Percentiles rank a stretch among this genome's conserved stretches.
phyloP scores from a whole-genome alignment of 2,888 invertebrate genomes.

The Drosophila nigricruria region DNA sequence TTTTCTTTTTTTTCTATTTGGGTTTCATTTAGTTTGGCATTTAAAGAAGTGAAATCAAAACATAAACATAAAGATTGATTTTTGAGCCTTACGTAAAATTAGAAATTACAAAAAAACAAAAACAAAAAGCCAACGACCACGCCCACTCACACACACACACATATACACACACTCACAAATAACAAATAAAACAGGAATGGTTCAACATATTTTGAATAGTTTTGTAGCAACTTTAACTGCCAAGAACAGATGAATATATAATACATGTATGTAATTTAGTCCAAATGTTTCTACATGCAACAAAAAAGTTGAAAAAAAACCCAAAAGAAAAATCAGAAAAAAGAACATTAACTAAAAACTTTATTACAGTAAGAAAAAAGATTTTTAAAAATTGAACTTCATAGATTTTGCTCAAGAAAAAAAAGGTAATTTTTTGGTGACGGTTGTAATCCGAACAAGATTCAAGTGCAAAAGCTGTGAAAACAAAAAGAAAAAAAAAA shows the following conservation, averaged over 20 bases:
- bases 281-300: conserved; percentile 52
- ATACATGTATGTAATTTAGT: conserved; percentile 62
- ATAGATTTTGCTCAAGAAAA: conserved; percentile 52
- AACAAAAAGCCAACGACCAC: background rate
- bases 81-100: conserved; percentile 59
- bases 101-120: conserved; percentile 8
- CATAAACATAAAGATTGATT: conserved; percentile 57
- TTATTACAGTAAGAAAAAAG: conserved; percentile 13
- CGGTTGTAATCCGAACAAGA: conserved; percentile 47
- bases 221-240: conserved; percentile 79
- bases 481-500: conserved; percentile 38
- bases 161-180: conserved; percentile 24
- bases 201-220: conserved; percentile 65
- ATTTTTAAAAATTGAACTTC: conserved; percentile 17
- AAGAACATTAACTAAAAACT: background rate
- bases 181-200: conserved; percentile 44
- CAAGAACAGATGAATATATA: conserved; percentile 73
- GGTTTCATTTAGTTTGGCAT: conserved; percentile 32
- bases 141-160: conserved; percentile 34
- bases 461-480: conserved; percentile 47
- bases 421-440: conserved; percentile 48
- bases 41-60: conserved; percentile 38
- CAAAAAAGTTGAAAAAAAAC: conserved; percentile 32
- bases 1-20: conserved; percentile 28
- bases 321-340: conserved; percentile 13